phyloP scores from a whole-genome alignment of 2,797 vertebrate species.

The Sitta carolinensis region DNA sequence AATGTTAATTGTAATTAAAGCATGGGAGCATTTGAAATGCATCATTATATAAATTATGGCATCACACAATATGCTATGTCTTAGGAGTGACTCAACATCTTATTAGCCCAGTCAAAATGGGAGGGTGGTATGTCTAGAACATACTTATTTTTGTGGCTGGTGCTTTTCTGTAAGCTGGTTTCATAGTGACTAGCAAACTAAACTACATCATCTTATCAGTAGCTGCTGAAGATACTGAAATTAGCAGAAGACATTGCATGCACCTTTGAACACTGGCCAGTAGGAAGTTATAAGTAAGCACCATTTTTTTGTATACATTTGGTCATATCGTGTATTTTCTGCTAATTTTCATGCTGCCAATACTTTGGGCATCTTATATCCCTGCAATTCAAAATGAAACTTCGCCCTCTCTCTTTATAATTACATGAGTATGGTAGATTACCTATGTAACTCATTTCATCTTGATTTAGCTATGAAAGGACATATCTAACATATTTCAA shows the following conservation, averaged over 20 bases:
- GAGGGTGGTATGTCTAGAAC: neutral
- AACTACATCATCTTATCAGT: neutral
- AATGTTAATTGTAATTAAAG: neutral
- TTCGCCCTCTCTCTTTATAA: neutral
- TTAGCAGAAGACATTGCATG: neutral
- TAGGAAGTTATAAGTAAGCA: neutral
- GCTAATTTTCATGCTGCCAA: neutral
- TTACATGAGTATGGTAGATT: neutral
- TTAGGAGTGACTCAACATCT: neutral
- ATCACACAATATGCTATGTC: neutral
- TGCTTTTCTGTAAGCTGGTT: neutral
- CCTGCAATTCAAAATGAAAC: neutral
- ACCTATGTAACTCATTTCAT: conserved; percentile 19
- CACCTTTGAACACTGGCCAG: neutral
- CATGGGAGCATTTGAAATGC: neutral
- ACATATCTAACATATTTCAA: conserved; percentile 25
- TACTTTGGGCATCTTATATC: neutral
- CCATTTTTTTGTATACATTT: neutral
- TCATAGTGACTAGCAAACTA: neutral
- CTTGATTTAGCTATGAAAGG: conserved; percentile 53
- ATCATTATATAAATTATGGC: neutral
- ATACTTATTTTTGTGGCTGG: neutral
- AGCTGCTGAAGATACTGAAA: neutral
- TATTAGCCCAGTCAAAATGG: neutral
- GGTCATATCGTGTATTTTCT: neutral